Percentiles rank a stretch among this genome's conserved stretches.
Evolutionary conservation across 2,888 invertebrate species (phyloP).

Genomic region (Eupithecia insigniata): DNA sequence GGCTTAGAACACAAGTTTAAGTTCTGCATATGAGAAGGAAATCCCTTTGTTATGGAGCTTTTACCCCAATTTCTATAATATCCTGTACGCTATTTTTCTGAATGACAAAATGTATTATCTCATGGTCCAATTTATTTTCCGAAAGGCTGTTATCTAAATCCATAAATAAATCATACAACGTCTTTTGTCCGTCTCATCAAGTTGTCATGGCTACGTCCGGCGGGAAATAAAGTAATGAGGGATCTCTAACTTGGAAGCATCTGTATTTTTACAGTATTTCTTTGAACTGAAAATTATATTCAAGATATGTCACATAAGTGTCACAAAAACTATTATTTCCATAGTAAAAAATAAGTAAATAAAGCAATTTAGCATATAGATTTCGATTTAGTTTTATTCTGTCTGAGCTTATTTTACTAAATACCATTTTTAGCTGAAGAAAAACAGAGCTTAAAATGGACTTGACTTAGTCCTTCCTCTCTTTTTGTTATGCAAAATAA

Average conservation of each 20-base stretch:
- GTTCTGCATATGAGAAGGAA: no score
- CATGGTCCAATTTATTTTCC: neutral
- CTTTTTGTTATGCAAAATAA: neutral
- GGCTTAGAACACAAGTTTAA: no score
- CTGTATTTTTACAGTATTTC: neutral
- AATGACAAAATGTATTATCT: neutral
- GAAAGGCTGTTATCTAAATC: neutral
- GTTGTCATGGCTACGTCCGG: constrained; percentile 13
- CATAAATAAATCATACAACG: constrained; percentile 5
- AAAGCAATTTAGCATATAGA: no score
- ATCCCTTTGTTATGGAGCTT: neutral
- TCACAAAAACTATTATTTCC: neutral
- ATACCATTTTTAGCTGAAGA: neutral
- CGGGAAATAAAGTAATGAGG: constrained; percentile 2
- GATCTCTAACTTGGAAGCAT: neutral
- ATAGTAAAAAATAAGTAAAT: no score
- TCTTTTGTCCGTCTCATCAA: constrained; percentile 5
- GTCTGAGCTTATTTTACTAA: neutral
- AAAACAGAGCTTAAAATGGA: neutral
- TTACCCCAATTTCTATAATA: neutral
- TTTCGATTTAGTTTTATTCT: neutral
- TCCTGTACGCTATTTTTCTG: neutral
- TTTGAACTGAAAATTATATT: neutral
- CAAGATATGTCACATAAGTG: neutral
- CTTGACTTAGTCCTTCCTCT: neutral